phyloP scores from a whole-genome alignment of 2,113 vertebrate genomes.

The Dendropsophus ebraccatus region DNA sequence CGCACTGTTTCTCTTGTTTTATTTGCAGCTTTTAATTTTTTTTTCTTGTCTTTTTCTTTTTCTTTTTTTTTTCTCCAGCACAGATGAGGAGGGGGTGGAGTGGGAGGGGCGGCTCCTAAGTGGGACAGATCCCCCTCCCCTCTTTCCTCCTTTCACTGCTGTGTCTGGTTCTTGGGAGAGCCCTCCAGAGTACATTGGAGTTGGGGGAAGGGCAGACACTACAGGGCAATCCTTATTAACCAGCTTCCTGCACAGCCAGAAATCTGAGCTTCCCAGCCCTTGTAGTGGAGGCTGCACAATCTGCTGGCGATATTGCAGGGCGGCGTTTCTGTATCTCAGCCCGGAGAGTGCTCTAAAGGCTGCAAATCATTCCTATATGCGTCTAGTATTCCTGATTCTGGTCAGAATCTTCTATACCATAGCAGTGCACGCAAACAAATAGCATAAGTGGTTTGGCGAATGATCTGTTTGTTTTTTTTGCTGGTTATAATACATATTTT shows the following conservation, averaged over 20 bases:
- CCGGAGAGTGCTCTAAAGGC: not conserved
- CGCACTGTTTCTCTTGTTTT: not conserved
- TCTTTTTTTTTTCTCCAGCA: not conserved
- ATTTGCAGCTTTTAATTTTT: constrained; percentile 1
- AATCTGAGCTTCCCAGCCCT: constrained; percentile 39
- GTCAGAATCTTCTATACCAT: too few relatives aligned
- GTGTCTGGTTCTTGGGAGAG: constrained; percentile 54
- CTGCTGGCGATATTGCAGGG: not conserved
- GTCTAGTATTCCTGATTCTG: not conserved
- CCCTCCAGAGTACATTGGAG: constrained; percentile 35
- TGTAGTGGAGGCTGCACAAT: not conserved
- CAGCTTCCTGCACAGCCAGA: constrained; percentile 44
- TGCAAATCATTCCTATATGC: not conserved
- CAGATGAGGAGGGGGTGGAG: constrained; percentile 9
- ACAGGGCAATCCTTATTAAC: constrained; percentile 55
- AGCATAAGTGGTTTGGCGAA: too few relatives aligned
- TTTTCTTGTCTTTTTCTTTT: too few relatives aligned
- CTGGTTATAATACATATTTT: too few relatives aligned
- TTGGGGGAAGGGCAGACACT: constrained; percentile 51
- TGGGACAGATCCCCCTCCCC: not conserved
- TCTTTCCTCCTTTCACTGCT: constrained; percentile 17
- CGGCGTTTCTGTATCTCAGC: not conserved
- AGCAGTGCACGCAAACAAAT: too few relatives aligned
- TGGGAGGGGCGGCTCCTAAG: not conserved
- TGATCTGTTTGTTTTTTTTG: too few relatives aligned